phyloP scores from a whole-genome alignment of 1,140 invertebrate genomes.

The Lepidurus arcticus region DNA sequence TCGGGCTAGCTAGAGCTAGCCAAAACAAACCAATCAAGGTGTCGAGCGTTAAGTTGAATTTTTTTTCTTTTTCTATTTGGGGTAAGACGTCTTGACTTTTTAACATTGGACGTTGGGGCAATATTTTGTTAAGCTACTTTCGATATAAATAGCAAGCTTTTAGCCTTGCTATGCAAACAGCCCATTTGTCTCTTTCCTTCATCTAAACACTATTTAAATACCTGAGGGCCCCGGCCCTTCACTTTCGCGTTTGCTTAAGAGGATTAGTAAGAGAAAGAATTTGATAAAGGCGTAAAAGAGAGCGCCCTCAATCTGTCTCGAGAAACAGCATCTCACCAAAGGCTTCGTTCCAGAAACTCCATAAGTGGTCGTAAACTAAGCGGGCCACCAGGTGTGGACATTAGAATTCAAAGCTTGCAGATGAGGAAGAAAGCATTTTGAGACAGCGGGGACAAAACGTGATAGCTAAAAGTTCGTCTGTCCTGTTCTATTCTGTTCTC shows the following conservation, averaged over 20 bases:
- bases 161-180: neutral
- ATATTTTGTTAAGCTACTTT: neutral
- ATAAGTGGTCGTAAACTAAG: conserved; percentile 3
- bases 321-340: neutral
- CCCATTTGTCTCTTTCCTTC: neutral
- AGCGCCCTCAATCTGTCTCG: neutral
- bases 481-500: neutral
- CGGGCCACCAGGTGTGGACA: neutral
- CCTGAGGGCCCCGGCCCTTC: neutral
- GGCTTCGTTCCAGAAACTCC: neutral
- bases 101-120: neutral
- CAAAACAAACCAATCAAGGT: conserved; percentile 19
- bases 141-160: conserved; percentile 20
- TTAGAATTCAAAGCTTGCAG: neutral
- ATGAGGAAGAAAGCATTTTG: neutral
- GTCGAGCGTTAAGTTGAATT: neutral
- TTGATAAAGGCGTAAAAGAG: conserved; percentile 1
- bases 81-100: neutral
- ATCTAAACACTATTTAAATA: neutral
- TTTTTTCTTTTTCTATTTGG: neutral
- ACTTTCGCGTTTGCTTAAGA: neutral
- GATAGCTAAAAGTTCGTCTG: neutral
- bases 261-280: neutral
- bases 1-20: neutral
- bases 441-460: neutral